A percentile compares a stretch with the other conserved stretches of the same genome.
Evolutionary conservation across 2,888 invertebrate species (phyloP).

Genomic region (Liopterus haemorrhoidalis): DNA sequence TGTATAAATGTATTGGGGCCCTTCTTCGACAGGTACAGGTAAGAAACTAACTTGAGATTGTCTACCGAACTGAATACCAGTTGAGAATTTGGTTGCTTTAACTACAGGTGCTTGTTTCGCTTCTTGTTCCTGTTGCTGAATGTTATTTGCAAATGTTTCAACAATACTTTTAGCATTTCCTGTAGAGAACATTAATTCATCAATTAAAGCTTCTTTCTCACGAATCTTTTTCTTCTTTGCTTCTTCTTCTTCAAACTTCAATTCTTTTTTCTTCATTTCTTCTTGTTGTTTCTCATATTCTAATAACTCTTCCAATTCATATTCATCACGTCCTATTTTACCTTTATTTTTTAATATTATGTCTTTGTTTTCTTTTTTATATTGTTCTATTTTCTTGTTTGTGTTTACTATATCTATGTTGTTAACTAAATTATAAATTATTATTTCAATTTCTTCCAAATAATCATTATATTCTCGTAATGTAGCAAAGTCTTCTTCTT

Average conservation of each 20-base stretch:
- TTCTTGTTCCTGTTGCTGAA: constrained; percentile 59
- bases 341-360: constrained; percentile 74
- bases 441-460: constrained; percentile 88
- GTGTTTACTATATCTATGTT: constrained; percentile 84
- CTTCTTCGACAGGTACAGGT: constrained; percentile 69
- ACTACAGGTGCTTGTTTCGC: constrained; percentile 45
- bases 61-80: constrained; percentile 75
- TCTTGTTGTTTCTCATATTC: constrained; percentile 76
- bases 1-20: constrained; percentile 67
- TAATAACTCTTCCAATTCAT: constrained; percentile 77
- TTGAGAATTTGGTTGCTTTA: constrained; percentile 71
- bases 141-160: constrained; percentile 68
- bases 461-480: constrained; percentile 91
- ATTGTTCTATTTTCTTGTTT: constrained; percentile 84
- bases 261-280: constrained; percentile 65
- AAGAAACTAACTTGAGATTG: constrained; percentile 58
- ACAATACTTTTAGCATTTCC: constrained; percentile 84
- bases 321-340: constrained; percentile 71
- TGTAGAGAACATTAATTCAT: constrained; percentile 91
- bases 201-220: constrained; percentile 87
- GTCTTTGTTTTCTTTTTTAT: constrained; percentile 85
- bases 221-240: constrained; percentile 76
- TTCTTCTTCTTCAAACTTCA: constrained; percentile 60
- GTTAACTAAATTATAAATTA: constrained; percentile 85
- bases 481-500: constrained; percentile 84